Base-by-base conservation (phyloP, 2,113 vertebrate species). In the Melanotaenia duboulayi region DNA sequence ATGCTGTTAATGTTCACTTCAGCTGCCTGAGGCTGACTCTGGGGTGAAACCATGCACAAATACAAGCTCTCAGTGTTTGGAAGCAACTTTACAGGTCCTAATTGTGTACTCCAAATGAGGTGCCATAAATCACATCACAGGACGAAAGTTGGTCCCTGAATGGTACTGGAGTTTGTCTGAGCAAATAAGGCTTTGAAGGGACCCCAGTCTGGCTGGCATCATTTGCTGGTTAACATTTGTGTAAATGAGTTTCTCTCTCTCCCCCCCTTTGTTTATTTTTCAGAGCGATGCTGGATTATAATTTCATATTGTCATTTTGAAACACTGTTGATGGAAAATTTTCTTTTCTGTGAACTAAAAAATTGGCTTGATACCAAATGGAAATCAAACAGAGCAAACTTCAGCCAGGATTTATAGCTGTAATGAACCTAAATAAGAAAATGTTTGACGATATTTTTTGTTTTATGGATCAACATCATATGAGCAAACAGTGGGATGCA, bases 101-200 rank as follows among this genome's bases (percentile, higher is more conserved):
- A 89, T 87, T 81, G 75, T 80, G 83, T 66, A 46, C 74, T 78
- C 63, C 44, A 85, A 86, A 87, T 82, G 66, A 87, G 49, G 39
- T 16, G 74, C 44, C 37, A 17, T 89, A 85, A 91, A 91, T 92
- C 84, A 89, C 54, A 20, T 28, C 17, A 23, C 63, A 54, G 79
- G 52, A 76, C 74, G 69, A 71, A 83, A 28, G 80, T 35, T n/a
- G 60, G 20, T 52, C 40, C 1, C n/a, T 54, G 46, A 39, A 32
- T 61, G 65, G 83, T 37, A n/a, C 58, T 35, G 71, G 52, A 48
- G 32, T 35, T 16, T 72, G 65, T 54, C 65, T 56, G 67, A 50
- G 62, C 28, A 39, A 28, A 35, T 0, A 6, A 13, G 32, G 16
- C 40, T 65, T 4, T 22, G 13, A 25, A 22, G 49, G 57, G 81